phyloP scores from a whole-genome alignment of 2,113 vertebrate genomes.

The Nesoenas mayeri region DNA sequence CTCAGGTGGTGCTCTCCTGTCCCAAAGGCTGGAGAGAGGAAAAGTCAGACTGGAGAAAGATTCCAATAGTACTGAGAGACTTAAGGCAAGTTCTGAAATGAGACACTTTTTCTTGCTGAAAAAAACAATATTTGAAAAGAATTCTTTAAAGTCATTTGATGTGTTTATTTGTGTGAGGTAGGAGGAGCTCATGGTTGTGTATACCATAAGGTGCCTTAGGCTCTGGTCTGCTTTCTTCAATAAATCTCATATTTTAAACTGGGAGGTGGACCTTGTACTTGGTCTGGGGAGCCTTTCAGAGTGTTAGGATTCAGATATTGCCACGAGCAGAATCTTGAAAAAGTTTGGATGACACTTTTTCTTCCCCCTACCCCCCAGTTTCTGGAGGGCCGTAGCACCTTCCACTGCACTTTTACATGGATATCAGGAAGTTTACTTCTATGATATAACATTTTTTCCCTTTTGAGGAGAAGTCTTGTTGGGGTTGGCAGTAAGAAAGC shows the following conservation, averaged over 20 bases:
- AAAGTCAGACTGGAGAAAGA: not conserved
- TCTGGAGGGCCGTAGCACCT: not conserved
- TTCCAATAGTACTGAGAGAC: not conserved
- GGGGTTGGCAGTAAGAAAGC: not conserved
- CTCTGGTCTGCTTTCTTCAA: not conserved
- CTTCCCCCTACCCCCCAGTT: too few species aligned
- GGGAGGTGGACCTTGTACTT: not conserved
- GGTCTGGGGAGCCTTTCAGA: not conserved
- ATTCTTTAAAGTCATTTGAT: not conserved
- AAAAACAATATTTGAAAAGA: not conserved
- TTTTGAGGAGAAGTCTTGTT: not conserved
- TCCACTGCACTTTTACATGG: not conserved
- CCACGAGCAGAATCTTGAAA: not conserved
- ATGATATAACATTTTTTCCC: not conserved
- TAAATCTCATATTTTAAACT: not conserved
- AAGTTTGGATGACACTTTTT: not conserved
- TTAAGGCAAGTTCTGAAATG: not conserved
- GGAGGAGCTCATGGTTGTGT: not conserved
- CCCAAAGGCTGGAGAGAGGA: not conserved
- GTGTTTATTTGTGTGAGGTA: not conserved
- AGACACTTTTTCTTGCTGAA: not conserved
- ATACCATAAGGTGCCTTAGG: not conserved
- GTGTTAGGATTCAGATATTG: not conserved
- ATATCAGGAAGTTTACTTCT: not conserved
- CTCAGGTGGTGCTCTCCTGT: not conserved